Evolutionary conservation across 2,888 invertebrate genomes (phyloP), one percentile per base, ranked within the genome.

Genomic region (Leptopilina syphax): DNA sequence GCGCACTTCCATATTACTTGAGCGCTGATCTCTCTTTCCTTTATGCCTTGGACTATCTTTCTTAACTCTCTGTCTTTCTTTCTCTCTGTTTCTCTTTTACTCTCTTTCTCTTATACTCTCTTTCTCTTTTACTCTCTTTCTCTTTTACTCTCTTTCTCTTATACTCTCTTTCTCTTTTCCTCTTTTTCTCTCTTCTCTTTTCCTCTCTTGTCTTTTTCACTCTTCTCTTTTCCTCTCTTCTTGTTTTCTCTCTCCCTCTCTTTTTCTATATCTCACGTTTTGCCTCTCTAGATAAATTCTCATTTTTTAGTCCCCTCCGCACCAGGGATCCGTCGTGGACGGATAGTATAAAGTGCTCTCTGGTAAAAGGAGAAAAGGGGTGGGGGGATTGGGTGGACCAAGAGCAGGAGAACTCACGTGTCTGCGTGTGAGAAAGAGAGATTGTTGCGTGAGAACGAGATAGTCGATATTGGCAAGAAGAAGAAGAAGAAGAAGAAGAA

Each of bases 291-390:
- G 34, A 34, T 77, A 44, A 8, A n/a, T 81, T 77, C 79, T 79
- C 81, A 79, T 82, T 80, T 73, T 81, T 82, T 63, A 63, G 63
- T 18, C 63, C 13, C 66, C 44, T 44, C 44, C 44, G 66, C 41
- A 65, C 8, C 67, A n/a, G 67, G 18, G n/a, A 67, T 47, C 12
- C 67, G 44, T 67, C 67, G 67, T 18, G 67, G 67, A 67, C 67
- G n/a, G 44, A 67, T 67, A 67, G 67, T 67, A 67, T 47, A 67
- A 18, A 47, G 67, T n/a, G 47, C n/a, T 44, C 9, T 12, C 44
- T 44, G 44, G 44, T 44, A 18, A 57, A 50, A 13, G 34, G 8
- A 3, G 34, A 34, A 34, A 34, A 34, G 34, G 34, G 3, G 34
- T 34, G 70, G 57, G 57, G 57, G n/a, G 34, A 34, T 73, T 70